These are phyloP conservation scores for Globodera rostochiensis DNA, from an alignment of 1,140 invertebrate genomes.

Conservation along the genomic window DNA sequence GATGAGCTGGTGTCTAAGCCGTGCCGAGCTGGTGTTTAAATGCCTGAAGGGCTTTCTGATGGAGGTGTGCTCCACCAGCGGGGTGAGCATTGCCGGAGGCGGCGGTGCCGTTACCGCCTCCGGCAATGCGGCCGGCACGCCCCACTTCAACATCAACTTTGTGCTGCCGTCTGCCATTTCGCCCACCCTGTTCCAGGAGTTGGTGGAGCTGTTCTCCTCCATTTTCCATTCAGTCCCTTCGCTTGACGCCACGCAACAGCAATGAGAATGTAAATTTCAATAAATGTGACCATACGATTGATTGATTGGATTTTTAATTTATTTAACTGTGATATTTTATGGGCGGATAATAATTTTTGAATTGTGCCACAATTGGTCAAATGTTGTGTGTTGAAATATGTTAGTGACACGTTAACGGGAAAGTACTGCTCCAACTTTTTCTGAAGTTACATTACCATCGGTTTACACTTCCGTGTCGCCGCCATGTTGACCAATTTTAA, in stretches of 20 bases:
- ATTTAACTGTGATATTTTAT: too few relatives aligned
- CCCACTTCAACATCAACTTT: slow-evolving; percentile 56
- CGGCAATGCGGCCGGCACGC: slow-evolving; percentile 7
- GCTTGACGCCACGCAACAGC: not conserved
- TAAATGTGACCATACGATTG: too few relatives aligned
- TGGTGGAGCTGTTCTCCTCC: slow-evolving; percentile 46
- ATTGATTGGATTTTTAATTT: too few relatives aligned
- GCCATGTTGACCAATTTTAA: too few relatives aligned
- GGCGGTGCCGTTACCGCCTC: slow-evolving; percentile 19
- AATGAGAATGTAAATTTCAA: too few relatives aligned
- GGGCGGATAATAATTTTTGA: too few relatives aligned
- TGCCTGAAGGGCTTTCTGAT: slow-evolving; percentile 99
- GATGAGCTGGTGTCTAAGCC: slow-evolving; percentile 87
- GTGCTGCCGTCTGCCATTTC: slow-evolving; percentile 41
- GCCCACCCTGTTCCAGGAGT: slow-evolving; percentile 38
- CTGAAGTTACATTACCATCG: too few relatives aligned
- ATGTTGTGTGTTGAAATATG: too few relatives aligned
- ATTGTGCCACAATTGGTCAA: too few relatives aligned
- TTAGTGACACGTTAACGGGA: too few relatives aligned
- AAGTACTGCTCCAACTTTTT: too few relatives aligned
- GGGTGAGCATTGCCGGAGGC: slow-evolving; percentile 13
- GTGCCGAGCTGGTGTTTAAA: slow-evolving; percentile 94
- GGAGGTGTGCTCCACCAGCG: slow-evolving; percentile 69
- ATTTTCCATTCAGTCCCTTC: slow-evolving; percentile 53
- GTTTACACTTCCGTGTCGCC: too few relatives aligned